A percentile compares a stretch with the other conserved stretches of the same genome.
These are phyloP conservation scores for Syrista parreyssii DNA, from an alignment of 2,888 invertebrate species.

Conservation along the genomic window DNA sequence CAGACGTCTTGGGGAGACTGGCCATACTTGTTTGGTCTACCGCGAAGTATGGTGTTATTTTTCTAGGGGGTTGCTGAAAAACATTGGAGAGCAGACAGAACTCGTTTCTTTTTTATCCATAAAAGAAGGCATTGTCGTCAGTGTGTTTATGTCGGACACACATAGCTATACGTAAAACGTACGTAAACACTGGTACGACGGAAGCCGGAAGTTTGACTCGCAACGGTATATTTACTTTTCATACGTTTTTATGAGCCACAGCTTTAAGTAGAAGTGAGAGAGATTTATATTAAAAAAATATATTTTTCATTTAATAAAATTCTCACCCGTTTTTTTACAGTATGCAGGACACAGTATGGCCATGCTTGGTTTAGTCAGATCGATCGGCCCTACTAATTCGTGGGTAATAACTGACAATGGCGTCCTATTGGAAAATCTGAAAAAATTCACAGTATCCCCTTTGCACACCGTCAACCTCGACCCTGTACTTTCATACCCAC, in stretches of 20 bases:
- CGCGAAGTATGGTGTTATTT: constrained; percentile 41
- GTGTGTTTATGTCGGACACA: constrained; percentile 4
- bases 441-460: too few species aligned
- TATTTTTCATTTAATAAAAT: neutral
- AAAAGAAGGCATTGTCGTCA: constrained; percentile 45
- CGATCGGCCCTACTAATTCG: too few species aligned
- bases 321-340: constrained; percentile 8
- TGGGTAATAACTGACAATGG: too few species aligned
- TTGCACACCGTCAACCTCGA: too few species aligned
- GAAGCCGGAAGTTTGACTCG: constrained; percentile 46
- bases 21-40: constrained; percentile 5
- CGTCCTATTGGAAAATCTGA: too few species aligned
- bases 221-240: constrained; percentile 16
- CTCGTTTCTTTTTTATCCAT: constrained; percentile 36
- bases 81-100: constrained; percentile 25
- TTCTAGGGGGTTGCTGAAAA: constrained; percentile 35
- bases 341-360: too few species aligned
- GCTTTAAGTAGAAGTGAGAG: neutral
- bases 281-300: neutral
- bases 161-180: constrained; percentile 16
- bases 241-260: neutral
- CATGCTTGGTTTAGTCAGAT: too few species aligned
- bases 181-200: constrained; percentile 42
- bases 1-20: too few species aligned
- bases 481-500: too few species aligned